Base-by-base conservation (phyloP, 2,113 vertebrate species). In the Rhinichthys klamathensis region DNA sequence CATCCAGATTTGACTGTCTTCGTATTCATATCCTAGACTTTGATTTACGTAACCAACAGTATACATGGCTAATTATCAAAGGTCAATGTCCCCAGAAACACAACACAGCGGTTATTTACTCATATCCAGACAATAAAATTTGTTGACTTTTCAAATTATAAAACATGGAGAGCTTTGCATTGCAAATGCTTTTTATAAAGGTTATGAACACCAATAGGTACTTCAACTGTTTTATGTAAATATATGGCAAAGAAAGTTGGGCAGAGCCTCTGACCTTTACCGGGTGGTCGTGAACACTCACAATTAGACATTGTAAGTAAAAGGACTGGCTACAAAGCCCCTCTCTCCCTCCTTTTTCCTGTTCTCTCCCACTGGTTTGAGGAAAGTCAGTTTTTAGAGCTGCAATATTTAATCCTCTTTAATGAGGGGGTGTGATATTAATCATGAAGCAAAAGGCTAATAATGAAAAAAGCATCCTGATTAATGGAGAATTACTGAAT, bases 391-490 rank as follows among this genome's bases (percentile, higher is more conserved):
- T 25, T 78, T 87, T 80, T 86, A 65, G 70, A 41, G 85, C 72
- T 58, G 73, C 74, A 77, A 70, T 77, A 76, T 86, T 80, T 81
- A 75, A 86, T 86, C 76, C 21, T 10, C 54, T 84, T 87, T 84
- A 87, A 83, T 74, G 70, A 87, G 85, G 51, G 84, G 54, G 41
- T 79, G 73, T 56, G 80, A 86, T 84, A 84, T 89, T 75, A 86
- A 82, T 84, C 85, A 86, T 54, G 32, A 69, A 82, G 84, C 84
- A 83, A 88, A 83, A 32, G 78, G 72, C 70, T 82, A 86, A 83
- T 83, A 83, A 85, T 82, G 30, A 86, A 86, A 77, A 83, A 65
- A 61, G 58, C 76, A 74, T 75, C 70, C 77, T 89, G 82, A 89
- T 87, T 80, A 86, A 84, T 72, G 77, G 63, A 69, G 49, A 75